These are phyloP conservation scores for Aphodius granarius DNA, from an alignment of 2,888 invertebrate species.

Conservation along the genomic window DNA sequence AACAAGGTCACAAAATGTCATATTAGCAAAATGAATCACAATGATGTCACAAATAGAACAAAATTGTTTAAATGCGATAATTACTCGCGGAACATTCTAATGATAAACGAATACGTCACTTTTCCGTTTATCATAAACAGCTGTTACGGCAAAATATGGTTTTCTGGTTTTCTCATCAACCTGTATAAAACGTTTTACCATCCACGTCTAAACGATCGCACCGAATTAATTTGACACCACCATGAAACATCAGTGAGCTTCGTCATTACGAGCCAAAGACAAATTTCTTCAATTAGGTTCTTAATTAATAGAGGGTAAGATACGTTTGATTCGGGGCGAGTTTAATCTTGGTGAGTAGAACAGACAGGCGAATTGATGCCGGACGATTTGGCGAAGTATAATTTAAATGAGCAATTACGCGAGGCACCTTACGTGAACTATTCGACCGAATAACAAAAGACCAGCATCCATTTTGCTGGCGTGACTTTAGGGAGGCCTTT, in stretches of 20 bases:
- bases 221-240: neutral
- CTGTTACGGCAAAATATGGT: no score
- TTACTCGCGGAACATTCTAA: no score
- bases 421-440: neutral
- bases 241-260: neutral
- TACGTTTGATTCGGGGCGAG: slow-evolving; percentile 4
- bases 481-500: neutral
- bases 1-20: no score
- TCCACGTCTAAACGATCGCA: no score
- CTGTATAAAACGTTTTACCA: no score
- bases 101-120: no score
- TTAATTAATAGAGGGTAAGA: neutral
- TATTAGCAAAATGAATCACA: no score
- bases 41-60: no score
- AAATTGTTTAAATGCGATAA: no score
- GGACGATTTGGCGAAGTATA: slow-evolving; percentile 12
- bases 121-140: no score
- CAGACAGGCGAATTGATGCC: slow-evolving; percentile 8
- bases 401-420: slow-evolving; percentile 14
- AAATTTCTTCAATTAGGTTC: neutral
- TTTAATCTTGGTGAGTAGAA: slow-evolving; percentile 1
- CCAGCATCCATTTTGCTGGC: slow-evolving; percentile 24
- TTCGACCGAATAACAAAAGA: slow-evolving; percentile 24
- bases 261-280: neutral
- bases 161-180: no score